phyloP scores from a whole-genome alignment of 1,140 invertebrate species.

The Epicauta chinensis region DNA sequence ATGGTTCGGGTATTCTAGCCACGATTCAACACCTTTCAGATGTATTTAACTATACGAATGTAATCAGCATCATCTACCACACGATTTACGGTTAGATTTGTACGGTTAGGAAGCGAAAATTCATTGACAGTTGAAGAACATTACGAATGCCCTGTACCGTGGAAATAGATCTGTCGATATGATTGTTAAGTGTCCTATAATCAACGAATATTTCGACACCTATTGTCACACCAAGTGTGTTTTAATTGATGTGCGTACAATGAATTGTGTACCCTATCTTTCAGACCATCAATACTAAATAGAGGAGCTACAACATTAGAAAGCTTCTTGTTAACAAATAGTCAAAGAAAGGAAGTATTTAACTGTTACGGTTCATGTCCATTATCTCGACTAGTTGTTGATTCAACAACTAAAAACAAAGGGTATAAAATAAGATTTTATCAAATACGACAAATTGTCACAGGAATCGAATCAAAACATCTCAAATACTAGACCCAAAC shows the following conservation, averaged over 20 bases:
- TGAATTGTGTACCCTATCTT: constrained; percentile 6
- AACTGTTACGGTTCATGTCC: constrained; percentile 14
- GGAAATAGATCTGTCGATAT: no score
- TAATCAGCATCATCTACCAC: no score
- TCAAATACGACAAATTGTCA: no score
- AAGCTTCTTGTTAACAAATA: constrained; percentile 7
- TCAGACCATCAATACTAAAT: constrained; percentile 7
- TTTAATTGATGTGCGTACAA: constrained; percentile 13
- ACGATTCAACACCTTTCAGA: no score
- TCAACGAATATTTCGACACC: constrained; percentile 8
- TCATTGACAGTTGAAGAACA: constrained; percentile 12
- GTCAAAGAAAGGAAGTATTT: constrained; percentile 13
- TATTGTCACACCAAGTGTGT: constrained; percentile 11
- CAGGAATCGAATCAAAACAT: no score
- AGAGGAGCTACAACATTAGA: constrained; percentile 11
- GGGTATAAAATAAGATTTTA: no score
- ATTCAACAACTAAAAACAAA: no score
- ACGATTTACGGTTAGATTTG: no score
- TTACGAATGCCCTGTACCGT: no score
- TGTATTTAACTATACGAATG: no score
- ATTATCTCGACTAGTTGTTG: neutral
- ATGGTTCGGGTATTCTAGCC: no score
- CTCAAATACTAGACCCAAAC: no score
- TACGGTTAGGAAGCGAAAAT: neutral
- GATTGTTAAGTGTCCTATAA: constrained; percentile 12